phyloP scores from a whole-genome alignment of 1,140 invertebrate species.

The Drosophila lacteicornis region DNA sequence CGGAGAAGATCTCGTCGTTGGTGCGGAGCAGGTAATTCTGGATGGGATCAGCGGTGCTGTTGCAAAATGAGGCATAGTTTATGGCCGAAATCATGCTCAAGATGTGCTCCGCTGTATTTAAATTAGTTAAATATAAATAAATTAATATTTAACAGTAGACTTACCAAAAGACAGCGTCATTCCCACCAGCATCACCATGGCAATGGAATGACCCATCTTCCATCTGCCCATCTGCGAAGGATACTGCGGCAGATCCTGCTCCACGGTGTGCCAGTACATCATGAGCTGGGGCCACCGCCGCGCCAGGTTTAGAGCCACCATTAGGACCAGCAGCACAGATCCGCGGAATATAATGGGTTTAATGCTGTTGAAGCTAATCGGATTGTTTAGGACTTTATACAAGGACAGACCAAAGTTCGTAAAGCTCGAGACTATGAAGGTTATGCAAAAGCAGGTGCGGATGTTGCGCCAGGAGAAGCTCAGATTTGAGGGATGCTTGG shows the following conservation, averaged over 20 bases:
- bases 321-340: constrained; percentile 56
- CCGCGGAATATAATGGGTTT: constrained; percentile 77
- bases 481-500: constrained; percentile 57
- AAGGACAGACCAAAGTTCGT: constrained; percentile 53
- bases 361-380: constrained; percentile 75
- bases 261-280: constrained; percentile 69
- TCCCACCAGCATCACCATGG: constrained; percentile 73
- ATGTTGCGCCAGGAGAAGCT: constrained; percentile 73
- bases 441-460: constrained; percentile 61
- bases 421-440: constrained; percentile 51
- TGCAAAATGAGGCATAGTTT: constrained; percentile 65
- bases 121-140: not conserved
- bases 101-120: constrained; percentile 64
- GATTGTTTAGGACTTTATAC: constrained; percentile 60
- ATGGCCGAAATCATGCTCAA: constrained; percentile 74
- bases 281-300: constrained; percentile 79
- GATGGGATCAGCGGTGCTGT: constrained; percentile 69
- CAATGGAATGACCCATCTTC: constrained; percentile 67
- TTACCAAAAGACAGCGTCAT: constrained; percentile 78
- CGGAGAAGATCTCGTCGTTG: constrained; percentile 72
- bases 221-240: constrained; percentile 61
- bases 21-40: constrained; percentile 68
- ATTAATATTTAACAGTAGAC: not conserved
- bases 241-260: constrained; percentile 71
- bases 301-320: constrained; percentile 63